Base-by-base conservation (phyloP, 1,140 invertebrate species). In the Macrosteles quadrilineatus region DNA sequence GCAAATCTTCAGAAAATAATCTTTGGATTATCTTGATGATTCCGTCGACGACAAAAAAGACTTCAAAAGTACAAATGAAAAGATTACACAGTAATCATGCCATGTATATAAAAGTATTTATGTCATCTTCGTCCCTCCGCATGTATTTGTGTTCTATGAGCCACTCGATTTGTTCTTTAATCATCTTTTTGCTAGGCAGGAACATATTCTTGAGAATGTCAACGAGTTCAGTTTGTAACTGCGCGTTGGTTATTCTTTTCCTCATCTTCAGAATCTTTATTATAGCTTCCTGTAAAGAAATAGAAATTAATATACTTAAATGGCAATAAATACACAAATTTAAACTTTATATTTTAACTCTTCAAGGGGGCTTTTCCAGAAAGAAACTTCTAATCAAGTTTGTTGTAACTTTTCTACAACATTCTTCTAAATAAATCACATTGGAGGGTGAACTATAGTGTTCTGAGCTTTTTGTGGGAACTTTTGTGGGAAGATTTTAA, bases 141-240 rank as follows among this genome's bases (percentile, higher is more conserved):
- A 99, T 98, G 80, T 98, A 99, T 81, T 98, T 98, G 79, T 98
- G 94, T 83, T 99, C 97, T 74, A 99, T 99, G 11, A 99, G 86
- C 97, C 97, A 99, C 81, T 99, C 97, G 32, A 99, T 90, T 84
- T 99, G 97, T 84, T 99, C 97, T 83, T 99, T 99, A 73, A 99
- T 98, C 90, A 99, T 94, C 83, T 98, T 98, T 83, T 98, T 98
- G 71, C 95, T 97, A 31, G 98, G 98, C 75, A 98, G 83, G 85
- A 99, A 99, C 96, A 98, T 98, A 80, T 99, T 98, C 83, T 98
- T 98, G 63, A 99, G 84, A 81, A 99, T 98, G 83, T 99, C 97
- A 6, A 99, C 92, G 43, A 99, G 84, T 86, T 99, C 97, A 43
- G 94, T 94, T 85, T 99, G 97, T 55, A 99, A 83, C 73, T 97